Conservation (phyloP, 2,113 vertebrate genomes). For the Cromileptes altivelis region DNA sequence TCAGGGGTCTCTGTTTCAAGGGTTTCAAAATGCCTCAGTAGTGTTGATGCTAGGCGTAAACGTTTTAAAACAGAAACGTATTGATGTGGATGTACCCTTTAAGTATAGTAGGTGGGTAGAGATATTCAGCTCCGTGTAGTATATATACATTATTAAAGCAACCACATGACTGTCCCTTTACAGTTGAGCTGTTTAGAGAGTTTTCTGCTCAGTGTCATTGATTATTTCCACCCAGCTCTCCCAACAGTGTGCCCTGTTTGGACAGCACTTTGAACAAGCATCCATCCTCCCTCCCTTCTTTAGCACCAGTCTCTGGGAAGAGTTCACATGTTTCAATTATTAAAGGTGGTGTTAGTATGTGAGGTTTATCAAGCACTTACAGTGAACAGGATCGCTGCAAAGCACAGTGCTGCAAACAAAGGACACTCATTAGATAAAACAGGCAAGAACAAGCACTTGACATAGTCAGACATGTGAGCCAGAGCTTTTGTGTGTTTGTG, state of each 20-base stretch:
- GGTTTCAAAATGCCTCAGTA: too few relatives aligned
- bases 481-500: too few relatives aligned
- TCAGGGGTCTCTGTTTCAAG: too few relatives aligned
- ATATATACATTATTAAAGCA: not conserved
- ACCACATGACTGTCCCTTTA: conserved; percentile 19
- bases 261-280: conserved; percentile 8
- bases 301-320: not conserved
- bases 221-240: conserved; percentile 12
- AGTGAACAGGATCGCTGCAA: not conserved
- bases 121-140: not conserved
- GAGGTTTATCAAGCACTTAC: not conserved
- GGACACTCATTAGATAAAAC: not conserved
- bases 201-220: conserved; percentile 29
- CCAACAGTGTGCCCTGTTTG: not conserved
- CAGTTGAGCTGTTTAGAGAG: conserved; percentile 26
- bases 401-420: conserved; percentile 2
- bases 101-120: not conserved
- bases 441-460: conserved; percentile 9
- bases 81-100: too few relatives aligned
- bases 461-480: not conserved
- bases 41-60: too few relatives aligned
- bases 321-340: not conserved
- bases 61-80: too few relatives aligned
- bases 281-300: not conserved
- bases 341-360: not conserved